Base-by-base conservation (phyloP, 2,113 vertebrate genomes). In the Platanista minor region DNA sequence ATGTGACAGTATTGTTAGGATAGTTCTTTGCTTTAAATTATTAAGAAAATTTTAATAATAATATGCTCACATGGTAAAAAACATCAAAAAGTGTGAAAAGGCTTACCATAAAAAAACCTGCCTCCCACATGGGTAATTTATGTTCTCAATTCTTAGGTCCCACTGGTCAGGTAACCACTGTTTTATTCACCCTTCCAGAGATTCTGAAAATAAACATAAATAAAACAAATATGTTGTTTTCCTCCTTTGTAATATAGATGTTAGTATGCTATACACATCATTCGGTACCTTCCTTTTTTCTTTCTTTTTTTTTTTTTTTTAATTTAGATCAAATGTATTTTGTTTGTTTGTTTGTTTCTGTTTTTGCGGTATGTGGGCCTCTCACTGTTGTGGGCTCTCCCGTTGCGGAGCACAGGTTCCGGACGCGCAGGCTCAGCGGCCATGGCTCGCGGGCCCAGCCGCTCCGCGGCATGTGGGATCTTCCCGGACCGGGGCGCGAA, bases 21-120 rank as follows among this genome's bases (percentile, higher is more conserved):
- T 67, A 15, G 4, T 89, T 78, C n/a, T 93, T 91, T 81, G n/a
- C 13, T 81, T 94, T 94, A 85, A 95, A 90, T 83, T 80, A 59
- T 82, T 87, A 15, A 8, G 46, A 69, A 54, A 52, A 1, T 17
- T 83, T 61, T 78, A 54, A 75, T 31, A 61, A n/a, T 85, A 57
- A 57, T 71, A 67, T 0, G 62, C 13, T 82, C 59, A 17, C 6
- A 85, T 49, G 72, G 39, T 52, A 61, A 86, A 84, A 84, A 89
- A 36, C 46, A 49, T 54, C 3, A 67, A 62, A 90, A 96, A 57
- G 5, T 69, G 33, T 49, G 33, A 88, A 88, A 80, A 82, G 46
- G 3, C 17, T 52, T 80, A 39, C 14, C 27, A 33, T 71, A 39
- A 46, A 71, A 86, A 29, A 88, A 54, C 23, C 11, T 85, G 43